These are phyloP conservation scores for Rana temporaria DNA, from an alignment of 2,113 vertebrate genomes.

Conservation along the genomic window DNA sequence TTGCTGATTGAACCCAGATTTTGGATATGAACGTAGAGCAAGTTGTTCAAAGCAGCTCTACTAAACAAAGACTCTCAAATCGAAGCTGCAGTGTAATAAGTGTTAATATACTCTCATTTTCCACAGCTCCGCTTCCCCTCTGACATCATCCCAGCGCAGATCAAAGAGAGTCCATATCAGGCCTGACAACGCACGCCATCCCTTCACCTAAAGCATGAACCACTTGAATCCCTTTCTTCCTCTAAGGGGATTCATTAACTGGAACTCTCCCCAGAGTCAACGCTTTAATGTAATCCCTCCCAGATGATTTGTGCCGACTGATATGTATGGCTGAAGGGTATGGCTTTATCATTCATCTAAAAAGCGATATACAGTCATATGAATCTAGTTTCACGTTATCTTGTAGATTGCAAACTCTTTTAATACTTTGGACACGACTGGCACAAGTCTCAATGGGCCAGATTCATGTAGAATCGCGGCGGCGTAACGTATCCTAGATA, in stretches of 20 bases:
- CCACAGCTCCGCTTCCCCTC: neutral
- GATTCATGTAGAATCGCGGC: too few relatives aligned
- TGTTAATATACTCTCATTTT: neutral
- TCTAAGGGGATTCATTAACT: conserved; percentile 19
- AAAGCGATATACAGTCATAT: too few relatives aligned
- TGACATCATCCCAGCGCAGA: conserved; percentile 8
- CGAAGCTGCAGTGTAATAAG: neutral
- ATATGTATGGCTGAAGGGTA: neutral
- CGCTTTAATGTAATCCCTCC: neutral
- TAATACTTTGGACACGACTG: too few relatives aligned
- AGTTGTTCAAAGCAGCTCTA: neutral
- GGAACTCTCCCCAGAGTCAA: neutral
- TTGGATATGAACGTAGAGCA: neutral
- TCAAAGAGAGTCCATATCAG: neutral
- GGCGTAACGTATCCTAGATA: too few relatives aligned
- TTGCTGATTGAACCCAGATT: conserved; percentile 32
- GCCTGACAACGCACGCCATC: neutral
- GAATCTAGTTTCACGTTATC: too few relatives aligned
- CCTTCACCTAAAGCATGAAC: neutral
- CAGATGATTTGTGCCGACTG: neutral
- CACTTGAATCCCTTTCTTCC: neutral
- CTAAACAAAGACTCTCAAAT: neutral
- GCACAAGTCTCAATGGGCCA: too few relatives aligned
- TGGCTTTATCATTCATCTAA: too few relatives aligned
- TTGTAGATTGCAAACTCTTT: too few relatives aligned